These are phyloP conservation scores for Yponomeuta sedellus DNA, from an alignment of 2,888 invertebrate genomes.

Conservation along the genomic window DNA sequence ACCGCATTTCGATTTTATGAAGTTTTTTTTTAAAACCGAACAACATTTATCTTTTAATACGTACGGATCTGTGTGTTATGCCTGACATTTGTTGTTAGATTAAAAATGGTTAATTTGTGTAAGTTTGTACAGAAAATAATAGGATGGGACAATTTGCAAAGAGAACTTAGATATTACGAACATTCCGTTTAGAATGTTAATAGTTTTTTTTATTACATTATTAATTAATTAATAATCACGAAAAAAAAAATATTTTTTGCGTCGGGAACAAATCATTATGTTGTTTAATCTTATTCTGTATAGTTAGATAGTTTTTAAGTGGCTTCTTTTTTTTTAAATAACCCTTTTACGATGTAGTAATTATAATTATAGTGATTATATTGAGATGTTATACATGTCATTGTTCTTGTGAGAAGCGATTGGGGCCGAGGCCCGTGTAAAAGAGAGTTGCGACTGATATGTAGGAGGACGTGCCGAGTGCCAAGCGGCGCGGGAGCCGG, in stretches of 20 bases:
- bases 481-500: constrained; percentile 45
- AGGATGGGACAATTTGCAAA: constrained; percentile 77
- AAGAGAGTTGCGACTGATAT: constrained; percentile 73
- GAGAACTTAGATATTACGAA: constrained; percentile 72
- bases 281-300: constrained; percentile 76
- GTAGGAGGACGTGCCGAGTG: constrained; percentile 62
- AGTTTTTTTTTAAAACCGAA: constrained; percentile 46
- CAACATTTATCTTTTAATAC: constrained; percentile 53
- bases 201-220: constrained; percentile 52
- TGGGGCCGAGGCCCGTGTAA: constrained; percentile 58
- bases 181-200: constrained; percentile 77
- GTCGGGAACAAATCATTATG: constrained; percentile 76
- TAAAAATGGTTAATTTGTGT: constrained; percentile 69
- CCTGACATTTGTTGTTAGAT: constrained; percentile 70
- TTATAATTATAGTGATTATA: constrained; percentile 56
- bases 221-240: constrained; percentile 30
- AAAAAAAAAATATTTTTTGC: constrained; percentile 62
- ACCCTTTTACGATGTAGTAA: constrained; percentile 43
- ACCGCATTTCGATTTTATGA: constrained; percentile 62
- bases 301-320: constrained; percentile 75
- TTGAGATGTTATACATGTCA: constrained; percentile 73
- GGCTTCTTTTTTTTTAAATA: constrained; percentile 68
- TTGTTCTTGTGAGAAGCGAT: constrained; percentile 70
- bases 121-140: constrained; percentile 71
- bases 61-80: constrained; percentile 64